phyloP scores from a whole-genome alignment of 2,888 invertebrate species.

The Entomobrya multifasciata region DNA sequence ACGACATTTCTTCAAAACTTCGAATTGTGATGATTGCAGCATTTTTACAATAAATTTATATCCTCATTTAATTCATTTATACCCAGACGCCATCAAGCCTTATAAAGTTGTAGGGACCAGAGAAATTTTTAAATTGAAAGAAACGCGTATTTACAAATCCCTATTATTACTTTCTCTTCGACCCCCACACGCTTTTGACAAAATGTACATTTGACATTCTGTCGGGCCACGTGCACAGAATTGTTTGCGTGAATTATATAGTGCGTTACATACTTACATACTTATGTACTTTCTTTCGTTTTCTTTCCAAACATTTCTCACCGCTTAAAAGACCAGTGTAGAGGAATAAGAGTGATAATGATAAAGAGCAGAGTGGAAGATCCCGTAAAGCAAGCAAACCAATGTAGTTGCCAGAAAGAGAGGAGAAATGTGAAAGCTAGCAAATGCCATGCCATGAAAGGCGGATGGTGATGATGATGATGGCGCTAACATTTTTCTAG shows the following conservation, averaged over 20 bases:
- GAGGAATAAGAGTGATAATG: slow-evolving; percentile 21
- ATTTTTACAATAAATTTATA: too few relatives aligned
- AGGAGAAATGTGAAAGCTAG: slow-evolving; percentile 42
- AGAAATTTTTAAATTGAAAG: too few relatives aligned
- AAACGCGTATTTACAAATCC: too few relatives aligned
- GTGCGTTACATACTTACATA: neutral
- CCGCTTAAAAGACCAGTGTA: neutral
- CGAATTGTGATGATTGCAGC: too few relatives aligned
- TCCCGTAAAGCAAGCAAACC: neutral
- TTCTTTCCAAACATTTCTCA: neutral
- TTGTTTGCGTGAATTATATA: neutral
- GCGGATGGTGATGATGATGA: slow-evolving; percentile 53
- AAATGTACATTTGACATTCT: neutral
- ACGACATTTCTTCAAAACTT: too few relatives aligned
- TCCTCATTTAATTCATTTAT: neutral
- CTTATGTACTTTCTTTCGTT: neutral
- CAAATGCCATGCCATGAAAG: slow-evolving; percentile 54
- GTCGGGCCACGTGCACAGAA: neutral
- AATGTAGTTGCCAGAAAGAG: neutral
- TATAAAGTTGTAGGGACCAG: neutral
- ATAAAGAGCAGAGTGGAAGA: neutral
- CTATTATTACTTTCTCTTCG: neutral
- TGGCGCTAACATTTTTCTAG: slow-evolving; percentile 51
- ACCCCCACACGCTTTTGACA: too few relatives aligned
- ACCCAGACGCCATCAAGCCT: neutral